phyloP scores from a whole-genome alignment of 2,797 vertebrate genomes.

The Chanos chanos region DNA sequence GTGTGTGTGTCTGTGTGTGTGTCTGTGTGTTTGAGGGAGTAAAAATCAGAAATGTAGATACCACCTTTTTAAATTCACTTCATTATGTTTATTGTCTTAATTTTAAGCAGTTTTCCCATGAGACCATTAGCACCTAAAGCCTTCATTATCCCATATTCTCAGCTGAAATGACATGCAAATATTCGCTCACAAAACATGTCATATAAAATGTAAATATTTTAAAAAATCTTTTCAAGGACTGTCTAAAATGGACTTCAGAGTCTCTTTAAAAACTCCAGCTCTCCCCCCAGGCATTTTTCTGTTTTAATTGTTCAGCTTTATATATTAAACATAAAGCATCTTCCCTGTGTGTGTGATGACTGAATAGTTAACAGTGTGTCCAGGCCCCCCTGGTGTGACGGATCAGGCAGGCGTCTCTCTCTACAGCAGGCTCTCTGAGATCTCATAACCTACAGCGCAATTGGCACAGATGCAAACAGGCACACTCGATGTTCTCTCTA shows the following conservation, averaged over 20 bases:
- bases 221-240: not conserved
- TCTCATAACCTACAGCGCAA: no score
- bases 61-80: slow-evolving; percentile 56
- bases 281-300: slow-evolving; percentile 44
- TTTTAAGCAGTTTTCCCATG: slow-evolving; percentile 61
- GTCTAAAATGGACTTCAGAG: not conserved
- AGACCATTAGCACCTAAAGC: slow-evolving; percentile 32
- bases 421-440: no score
- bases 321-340: slow-evolving; percentile 63
- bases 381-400: slow-evolving; percentile 58
- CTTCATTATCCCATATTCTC: no score
- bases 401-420: slow-evolving; percentile 55
- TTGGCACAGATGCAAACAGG: no score
- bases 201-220: slow-evolving; percentile 7
- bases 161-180: no score
- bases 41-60: slow-evolving; percentile 12
- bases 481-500: no score
- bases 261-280: slow-evolving; percentile 8
- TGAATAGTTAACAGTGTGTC: slow-evolving; percentile 56
- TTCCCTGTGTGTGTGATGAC: slow-evolving; percentile 34
- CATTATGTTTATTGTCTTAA: slow-evolving; percentile 65
- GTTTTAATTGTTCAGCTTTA: slow-evolving; percentile 47
- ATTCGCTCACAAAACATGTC: slow-evolving; percentile 2
- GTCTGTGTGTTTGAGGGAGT: slow-evolving; percentile 29
- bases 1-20: slow-evolving; percentile 52